Evolutionary conservation across 2,888 invertebrate genomes (phyloP).

Genomic region (Eurytoma adleriae): DNA sequence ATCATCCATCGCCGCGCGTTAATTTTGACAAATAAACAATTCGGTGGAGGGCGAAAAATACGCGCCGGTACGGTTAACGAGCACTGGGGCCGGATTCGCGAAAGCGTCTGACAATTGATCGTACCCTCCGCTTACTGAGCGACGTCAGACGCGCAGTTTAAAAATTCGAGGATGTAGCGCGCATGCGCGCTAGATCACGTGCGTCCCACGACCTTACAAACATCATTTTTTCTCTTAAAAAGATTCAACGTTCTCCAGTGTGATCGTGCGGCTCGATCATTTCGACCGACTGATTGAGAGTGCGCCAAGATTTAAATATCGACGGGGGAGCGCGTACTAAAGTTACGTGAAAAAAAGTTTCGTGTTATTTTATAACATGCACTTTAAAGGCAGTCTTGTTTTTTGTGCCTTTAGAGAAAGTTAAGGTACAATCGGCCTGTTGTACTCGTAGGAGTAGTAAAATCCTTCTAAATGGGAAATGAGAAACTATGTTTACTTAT

Average conservation of each 20-base stretch:
- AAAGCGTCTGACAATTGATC: conserved; percentile 46
- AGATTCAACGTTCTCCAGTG: neutral
- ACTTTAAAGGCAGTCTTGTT: no score
- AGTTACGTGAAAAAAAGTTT: no score
- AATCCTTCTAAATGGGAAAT: no score
- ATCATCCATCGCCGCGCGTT: conserved; percentile 36
- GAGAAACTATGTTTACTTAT: no score
- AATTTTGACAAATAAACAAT: neutral
- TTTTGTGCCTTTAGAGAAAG: no score
- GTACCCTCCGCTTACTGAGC: conserved; percentile 21
- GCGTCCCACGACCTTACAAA: conserved; percentile 13
- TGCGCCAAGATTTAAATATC: no score
- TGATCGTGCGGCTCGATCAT: neutral
- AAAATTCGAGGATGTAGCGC: conserved; percentile 26
- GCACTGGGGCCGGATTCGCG: neutral
- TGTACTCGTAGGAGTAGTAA: no score
- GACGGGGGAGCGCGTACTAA: no score
- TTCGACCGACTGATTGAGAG: no score
- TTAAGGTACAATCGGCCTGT: no score
- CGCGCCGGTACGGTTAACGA: neutral
- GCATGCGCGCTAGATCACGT: conserved; percentile 44
- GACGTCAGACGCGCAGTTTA: conserved; percentile 31
- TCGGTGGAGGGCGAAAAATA: neutral
- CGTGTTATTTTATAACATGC: no score
- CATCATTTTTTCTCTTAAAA: conserved; percentile 19